Base-by-base conservation (phyloP, 1,140 invertebrate genomes). In the Helicoverpa zea region DNA sequence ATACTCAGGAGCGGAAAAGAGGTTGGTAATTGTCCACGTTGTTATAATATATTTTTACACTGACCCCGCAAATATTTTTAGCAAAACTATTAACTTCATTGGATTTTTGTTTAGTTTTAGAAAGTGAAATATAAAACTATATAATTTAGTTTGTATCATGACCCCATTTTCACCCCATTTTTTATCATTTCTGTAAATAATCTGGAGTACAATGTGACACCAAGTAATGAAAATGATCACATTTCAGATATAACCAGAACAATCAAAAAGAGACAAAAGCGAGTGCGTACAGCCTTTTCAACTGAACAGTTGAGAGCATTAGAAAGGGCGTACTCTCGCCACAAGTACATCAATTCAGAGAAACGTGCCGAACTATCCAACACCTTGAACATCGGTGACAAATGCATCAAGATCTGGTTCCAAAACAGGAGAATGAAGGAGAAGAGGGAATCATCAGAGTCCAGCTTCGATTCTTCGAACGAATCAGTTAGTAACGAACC, bases 361-460 rank as follows among this genome's bases (percentile, higher is more conserved):
- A 77, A 35, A 63, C 90, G 91, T 49, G 84, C 58, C 35, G 81
- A 92, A n/a, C 80, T 94, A 7, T 79, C 92, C 9, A 56, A 87
- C 10, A 70, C 18, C 30, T 54, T 94, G 9, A 82, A 84, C 4
- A 87, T 93, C 14, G 80, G 72, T 10, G 88, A 92, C n/a, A 91
- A 86, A 77, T 86, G 81, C 56, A 86, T 94, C 51, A 94, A 93
- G 74, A 78, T 92, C 14, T 94, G 92, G 92, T 94, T 94, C 59
- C 91, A 93, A 56, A 94, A 94, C 59, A 85, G 91, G 77, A 86
- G 92, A 77, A 92, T 92, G 91, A 94, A 90, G 59, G 87, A 92
- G 12, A 94, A 94, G 64, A 88, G 81, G 63, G 84, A 88, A 61
- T 82, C 82, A 2, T 88, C 81, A 3, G 89, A 89, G 64, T 88